Conservation (phyloP, 2,888 invertebrate species). For the Dendrolimus pini region DNA sequence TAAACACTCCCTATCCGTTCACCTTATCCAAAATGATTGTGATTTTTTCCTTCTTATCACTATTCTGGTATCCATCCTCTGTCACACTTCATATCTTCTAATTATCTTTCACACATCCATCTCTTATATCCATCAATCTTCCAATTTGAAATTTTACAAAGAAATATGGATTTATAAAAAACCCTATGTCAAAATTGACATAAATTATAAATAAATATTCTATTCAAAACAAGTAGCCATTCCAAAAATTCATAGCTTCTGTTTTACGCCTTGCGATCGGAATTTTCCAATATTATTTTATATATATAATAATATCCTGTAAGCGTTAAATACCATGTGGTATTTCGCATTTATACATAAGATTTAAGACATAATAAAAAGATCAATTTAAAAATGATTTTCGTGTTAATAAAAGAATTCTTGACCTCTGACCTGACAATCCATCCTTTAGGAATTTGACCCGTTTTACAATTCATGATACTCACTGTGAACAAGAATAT, state of each 20-base stretch:
- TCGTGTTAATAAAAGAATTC: background rate
- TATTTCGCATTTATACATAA: background rate
- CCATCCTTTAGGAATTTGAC: slow-evolving; percentile 6
- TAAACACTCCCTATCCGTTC: too few relatives aligned
- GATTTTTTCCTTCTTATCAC: too few relatives aligned
- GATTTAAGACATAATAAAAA: background rate
- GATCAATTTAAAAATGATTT: background rate
- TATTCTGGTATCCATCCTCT: too few relatives aligned
- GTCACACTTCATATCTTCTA: too few relatives aligned
- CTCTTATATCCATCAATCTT: too few relatives aligned
- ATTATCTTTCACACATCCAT: too few relatives aligned
- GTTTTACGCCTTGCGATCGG: background rate
- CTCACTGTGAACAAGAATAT: background rate
- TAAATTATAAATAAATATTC: too few relatives aligned
- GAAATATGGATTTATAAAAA: too few relatives aligned
- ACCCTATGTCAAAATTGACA: too few relatives aligned
- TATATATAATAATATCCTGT: background rate
- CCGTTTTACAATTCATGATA: slow-evolving; percentile 6
- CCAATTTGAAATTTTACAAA: too few relatives aligned
- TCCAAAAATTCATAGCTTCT: background rate
- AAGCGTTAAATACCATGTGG: background rate
- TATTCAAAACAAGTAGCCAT: too few relatives aligned
- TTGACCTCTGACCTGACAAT: background rate
- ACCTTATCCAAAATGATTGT: too few relatives aligned
- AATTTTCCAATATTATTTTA: background rate